Conservation (phyloP, 2,888 invertebrate species). For the Leptinotarsa haldemani region DNA sequence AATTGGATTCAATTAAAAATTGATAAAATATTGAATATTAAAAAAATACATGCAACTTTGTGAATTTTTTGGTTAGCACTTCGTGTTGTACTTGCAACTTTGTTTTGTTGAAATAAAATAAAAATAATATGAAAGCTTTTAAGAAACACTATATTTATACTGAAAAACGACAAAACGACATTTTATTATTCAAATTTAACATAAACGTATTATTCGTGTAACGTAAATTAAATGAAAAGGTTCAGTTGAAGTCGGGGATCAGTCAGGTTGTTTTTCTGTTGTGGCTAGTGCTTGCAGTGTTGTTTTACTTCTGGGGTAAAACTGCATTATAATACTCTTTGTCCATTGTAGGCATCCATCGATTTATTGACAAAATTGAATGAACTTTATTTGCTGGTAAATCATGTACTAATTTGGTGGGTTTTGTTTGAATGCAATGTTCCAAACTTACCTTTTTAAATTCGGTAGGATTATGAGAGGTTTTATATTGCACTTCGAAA, state of each 20-base stretch:
- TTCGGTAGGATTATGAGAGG: not conserved
- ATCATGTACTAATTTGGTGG: not conserved
- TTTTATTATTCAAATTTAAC: slow-evolving; percentile 1
- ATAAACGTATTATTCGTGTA: not conserved
- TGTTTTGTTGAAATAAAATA: slow-evolving; percentile 1
- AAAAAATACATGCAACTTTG: slow-evolving; percentile 4
- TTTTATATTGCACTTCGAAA: not conserved
- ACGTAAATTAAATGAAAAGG: not conserved
- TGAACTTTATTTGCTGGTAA: slow-evolving; percentile 1
- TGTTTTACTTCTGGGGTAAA: not conserved
- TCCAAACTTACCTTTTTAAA: not conserved
- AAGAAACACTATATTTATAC: slow-evolving; percentile 2
- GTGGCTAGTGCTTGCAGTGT: slow-evolving; percentile 5
- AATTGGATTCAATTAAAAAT: not conserved
- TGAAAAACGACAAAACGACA: not conserved
- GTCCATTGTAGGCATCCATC: slow-evolving; percentile 3
- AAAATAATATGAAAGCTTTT: not conserved
- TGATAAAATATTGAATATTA: not conserved
- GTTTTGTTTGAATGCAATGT: not conserved
- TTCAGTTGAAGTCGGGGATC: not conserved
- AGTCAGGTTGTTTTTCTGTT: slow-evolving; percentile 4
- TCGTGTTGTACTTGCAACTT: not conserved
- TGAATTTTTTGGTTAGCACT: not conserved
- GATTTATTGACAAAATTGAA: not conserved
- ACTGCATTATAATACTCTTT: slow-evolving; percentile 2